Evolutionary conservation across 2,888 invertebrate species (phyloP), one percentile per base, ranked within the genome.

Genomic region (Ophonus ardosiacus): DNA sequence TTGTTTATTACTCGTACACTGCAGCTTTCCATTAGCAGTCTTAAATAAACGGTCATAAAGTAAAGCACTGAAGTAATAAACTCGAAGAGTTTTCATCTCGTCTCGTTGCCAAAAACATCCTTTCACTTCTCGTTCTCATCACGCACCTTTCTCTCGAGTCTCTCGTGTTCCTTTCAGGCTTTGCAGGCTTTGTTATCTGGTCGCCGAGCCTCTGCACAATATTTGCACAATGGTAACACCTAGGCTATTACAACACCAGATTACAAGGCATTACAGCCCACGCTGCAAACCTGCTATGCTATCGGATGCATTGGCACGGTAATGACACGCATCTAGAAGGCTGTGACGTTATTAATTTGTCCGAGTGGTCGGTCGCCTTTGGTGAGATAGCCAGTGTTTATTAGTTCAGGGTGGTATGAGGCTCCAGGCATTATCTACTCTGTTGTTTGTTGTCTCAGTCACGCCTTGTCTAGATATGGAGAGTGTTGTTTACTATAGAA

Each of bases 151-250:
- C 74, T 74, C 74, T 51, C 56, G 10, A 10, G n/a, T 74, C 74
- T 74, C 74, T 51, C 56, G 10, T 18, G n/a, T 15, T 68, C 63
- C 40, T 71, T 71, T 40, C 15, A 40, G 71, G 18, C 18, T 51
- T 10, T 74, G 24, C 18, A 74, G 43, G 18, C 56, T 74, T 74
- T 74, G 74, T 74, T 74, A 74, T 78, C 56, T 21, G 31, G 18
- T 76, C 51, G 59, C 78, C 78, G 56, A 78, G 78, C 78, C 78
- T 76, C 24, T 57, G 57, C 78, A 78, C 61, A 80, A 63, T 81
- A 81, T 81, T 81, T 81, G 81, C 81, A 81, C 81, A 81, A 81
- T 81, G 81, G 65, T 51, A 81, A 81, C 81, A 81, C 65, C 81
- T 81, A 81, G 51, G 21, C 65, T 81, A 81, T 81, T 81, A 81